A percentile compares a stretch with the other conserved stretches of the same genome.
Conservation (phyloP, 1,140 invertebrate species). For the Aphelinus atriplicis region DNA sequence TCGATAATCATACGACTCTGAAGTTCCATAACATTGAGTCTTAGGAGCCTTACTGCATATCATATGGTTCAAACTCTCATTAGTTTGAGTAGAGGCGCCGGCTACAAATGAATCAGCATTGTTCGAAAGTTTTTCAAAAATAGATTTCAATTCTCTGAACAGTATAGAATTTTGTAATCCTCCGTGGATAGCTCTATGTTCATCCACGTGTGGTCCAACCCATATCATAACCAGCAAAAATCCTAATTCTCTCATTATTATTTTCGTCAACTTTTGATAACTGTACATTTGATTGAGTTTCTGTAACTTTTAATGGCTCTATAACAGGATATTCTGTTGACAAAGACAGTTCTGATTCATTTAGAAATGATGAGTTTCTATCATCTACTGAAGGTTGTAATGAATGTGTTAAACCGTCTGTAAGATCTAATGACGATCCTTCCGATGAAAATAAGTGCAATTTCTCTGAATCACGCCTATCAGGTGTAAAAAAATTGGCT, state of each 20-base stretch:
- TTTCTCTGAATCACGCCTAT: constrained; percentile 12
- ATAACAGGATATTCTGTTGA: no score
- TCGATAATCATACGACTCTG: constrained; percentile 34
- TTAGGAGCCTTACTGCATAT: constrained; percentile 35
- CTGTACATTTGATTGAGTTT: no score
- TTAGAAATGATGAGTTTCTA: not conserved
- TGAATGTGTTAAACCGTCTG: no score
- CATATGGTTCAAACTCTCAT: constrained; percentile 38
- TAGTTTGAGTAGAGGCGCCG: constrained; percentile 34
- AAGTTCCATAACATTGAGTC: constrained; percentile 25
- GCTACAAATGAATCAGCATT: constrained; percentile 18
- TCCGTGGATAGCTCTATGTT: not conserved
- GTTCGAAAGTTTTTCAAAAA: constrained; percentile 3
- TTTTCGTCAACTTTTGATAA: not conserved
- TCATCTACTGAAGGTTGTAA: no score
- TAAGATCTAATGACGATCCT: no score
- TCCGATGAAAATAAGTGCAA: no score
- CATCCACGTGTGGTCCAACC: constrained; percentile 24
- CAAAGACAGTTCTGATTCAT: not conserved
- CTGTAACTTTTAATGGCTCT: no score
- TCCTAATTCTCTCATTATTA: constrained; percentile 30
- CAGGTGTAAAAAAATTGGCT: constrained; percentile 19
- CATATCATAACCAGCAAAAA: constrained; percentile 32
- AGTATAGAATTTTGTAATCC: constrained; percentile 22
- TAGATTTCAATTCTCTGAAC: constrained; percentile 1